A percentile compares a stretch with the other conserved stretches of the same genome.
phyloP scores from a whole-genome alignment of 2,888 invertebrate species.

The Tiliacea citrago region DNA sequence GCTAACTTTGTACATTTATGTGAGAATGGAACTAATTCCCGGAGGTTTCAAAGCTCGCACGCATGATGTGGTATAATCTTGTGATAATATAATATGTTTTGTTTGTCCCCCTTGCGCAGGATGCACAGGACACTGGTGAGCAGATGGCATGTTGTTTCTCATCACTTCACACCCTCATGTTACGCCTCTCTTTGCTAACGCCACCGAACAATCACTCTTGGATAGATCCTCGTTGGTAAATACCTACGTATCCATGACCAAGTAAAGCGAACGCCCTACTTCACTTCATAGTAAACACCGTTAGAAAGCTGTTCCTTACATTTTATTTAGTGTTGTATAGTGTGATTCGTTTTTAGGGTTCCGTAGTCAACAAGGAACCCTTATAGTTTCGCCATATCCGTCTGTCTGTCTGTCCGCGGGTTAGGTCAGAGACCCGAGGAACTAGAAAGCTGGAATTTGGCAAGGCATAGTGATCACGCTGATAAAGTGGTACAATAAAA shows the following conservation, averaged over 20 bases:
- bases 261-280: background rate
- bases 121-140: constrained; percentile 59
- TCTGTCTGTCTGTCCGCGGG: too few relatives aligned
- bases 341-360: background rate
- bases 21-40: constrained; percentile 5
- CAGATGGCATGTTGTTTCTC: constrained; percentile 55
- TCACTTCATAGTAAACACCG: background rate
- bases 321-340: background rate
- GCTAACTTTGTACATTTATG: background rate
- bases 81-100: constrained; percentile 45
- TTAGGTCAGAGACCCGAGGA: too few relatives aligned
- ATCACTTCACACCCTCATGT: constrained; percentile 27
- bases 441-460: too few relatives aligned
- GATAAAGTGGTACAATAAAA: too few relatives aligned
- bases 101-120: constrained; percentile 56
- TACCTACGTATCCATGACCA: background rate
- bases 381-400: too few relatives aligned
- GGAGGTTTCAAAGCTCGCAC: background rate
- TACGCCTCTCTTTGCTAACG: constrained; percentile 19
- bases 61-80: background rate
- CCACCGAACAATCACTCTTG: background rate
- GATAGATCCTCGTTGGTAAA: too few relatives aligned
- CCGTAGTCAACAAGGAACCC: too few relatives aligned
- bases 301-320: background rate
- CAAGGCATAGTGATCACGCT: too few relatives aligned